Percentiles rank a stretch among this genome's conserved stretches.
These are phyloP conservation scores for Sabatieria punctata DNA, from an alignment of 2,888 invertebrate genomes.

Conservation along the genomic window DNA sequence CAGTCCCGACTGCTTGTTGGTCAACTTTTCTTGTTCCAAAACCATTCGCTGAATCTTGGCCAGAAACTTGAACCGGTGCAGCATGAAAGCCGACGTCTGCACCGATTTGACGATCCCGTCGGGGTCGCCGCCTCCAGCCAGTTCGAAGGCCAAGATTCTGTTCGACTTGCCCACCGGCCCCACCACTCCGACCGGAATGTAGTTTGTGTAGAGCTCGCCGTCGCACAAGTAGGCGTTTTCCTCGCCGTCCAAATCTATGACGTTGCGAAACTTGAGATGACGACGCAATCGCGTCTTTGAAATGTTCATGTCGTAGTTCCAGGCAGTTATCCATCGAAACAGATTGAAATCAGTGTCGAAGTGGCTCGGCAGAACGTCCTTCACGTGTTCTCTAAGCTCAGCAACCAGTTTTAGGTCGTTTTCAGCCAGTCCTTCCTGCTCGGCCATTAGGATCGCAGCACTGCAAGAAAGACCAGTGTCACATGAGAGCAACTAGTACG, in stretches of 20 bases:
- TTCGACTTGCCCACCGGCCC: constrained; percentile 17
- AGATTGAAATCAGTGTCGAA: constrained; percentile 22
- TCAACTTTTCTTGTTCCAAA: constrained; percentile 17
- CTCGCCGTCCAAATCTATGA: constrained; percentile 16
- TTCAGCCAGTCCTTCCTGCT: no score
- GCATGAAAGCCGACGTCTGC: constrained; percentile 21
- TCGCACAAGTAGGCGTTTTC: no score
- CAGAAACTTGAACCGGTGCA: constrained; percentile 24
- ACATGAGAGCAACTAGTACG: no score
- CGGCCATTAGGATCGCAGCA: no score
- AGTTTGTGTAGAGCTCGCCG: no score
- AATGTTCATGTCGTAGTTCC: constrained; percentile 17
- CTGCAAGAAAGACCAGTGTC: no score
- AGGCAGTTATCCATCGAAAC: constrained; percentile 23
- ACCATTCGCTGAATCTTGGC: constrained; percentile 18
- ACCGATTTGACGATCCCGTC: constrained; percentile 19
- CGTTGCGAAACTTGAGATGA: constrained; percentile 21
- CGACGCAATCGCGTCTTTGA: constrained; percentile 17
- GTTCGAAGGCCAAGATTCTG: constrained; percentile 19
- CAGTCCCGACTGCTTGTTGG: constrained; percentile 17
- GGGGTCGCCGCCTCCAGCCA: constrained; percentile 21
- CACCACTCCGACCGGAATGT: no score
- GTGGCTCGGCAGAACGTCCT: constrained; percentile 11
- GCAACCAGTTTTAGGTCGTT: neutral
- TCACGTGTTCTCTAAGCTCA: neutral